These are phyloP conservation scores for Eupsittula cactorum DNA, from an alignment of 2,113 vertebrate species.

Conservation along the genomic window DNA sequence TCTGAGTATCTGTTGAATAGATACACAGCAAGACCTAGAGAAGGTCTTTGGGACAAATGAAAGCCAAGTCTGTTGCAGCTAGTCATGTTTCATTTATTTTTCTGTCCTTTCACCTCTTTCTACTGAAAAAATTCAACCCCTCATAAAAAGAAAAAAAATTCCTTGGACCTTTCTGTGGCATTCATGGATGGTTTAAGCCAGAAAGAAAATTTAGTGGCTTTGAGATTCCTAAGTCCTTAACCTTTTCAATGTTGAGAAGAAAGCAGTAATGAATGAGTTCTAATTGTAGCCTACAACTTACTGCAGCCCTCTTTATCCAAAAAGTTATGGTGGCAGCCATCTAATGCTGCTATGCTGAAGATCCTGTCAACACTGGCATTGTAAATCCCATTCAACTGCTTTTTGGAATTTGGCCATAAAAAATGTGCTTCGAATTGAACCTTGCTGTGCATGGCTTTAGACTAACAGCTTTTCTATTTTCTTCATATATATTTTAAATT, in stretches of 20 bases:
- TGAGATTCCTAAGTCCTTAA: background rate
- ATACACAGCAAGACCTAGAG: background rate
- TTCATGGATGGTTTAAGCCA: background rate
- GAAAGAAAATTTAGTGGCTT: background rate
- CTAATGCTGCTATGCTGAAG: slow-evolving; percentile 18
- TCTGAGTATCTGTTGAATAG: background rate
- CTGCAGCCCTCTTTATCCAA: background rate
- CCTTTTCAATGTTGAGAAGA: slow-evolving; percentile 12
- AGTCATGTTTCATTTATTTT: background rate
- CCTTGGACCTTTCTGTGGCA: background rate
- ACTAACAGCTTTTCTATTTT: background rate
- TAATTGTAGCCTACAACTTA: slow-evolving; percentile 4
- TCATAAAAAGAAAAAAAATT: background rate
- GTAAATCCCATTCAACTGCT: background rate
- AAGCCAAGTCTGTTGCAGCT: background rate
- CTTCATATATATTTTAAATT: slow-evolving; percentile 45
- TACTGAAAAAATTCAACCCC: background rate
- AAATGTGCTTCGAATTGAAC: slow-evolving; percentile 7
- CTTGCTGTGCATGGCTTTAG: background rate
- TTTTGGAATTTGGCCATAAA: background rate
- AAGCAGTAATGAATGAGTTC: background rate
- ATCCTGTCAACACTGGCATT: background rate
- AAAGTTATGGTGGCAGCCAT: background rate
- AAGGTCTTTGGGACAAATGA: background rate
- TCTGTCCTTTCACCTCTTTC: background rate